A percentile compares a stretch with the other conserved stretches of the same genome.
Conservation (phyloP, 2,888 invertebrate genomes). For the Hymenopus coronatus region DNA sequence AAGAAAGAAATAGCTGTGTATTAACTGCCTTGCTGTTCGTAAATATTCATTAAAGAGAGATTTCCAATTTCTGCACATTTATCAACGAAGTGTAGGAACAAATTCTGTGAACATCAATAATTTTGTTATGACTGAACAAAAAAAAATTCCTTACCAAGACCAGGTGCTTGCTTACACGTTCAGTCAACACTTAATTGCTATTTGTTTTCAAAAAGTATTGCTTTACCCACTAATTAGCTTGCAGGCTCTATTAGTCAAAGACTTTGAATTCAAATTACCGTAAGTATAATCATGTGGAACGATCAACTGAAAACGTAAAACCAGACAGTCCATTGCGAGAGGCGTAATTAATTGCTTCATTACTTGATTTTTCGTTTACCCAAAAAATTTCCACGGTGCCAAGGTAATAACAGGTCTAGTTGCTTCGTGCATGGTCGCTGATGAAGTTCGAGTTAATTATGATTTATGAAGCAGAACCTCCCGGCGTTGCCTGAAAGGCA, state of each 20-base stretch:
- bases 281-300: not conserved
- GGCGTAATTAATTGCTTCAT: not conserved
- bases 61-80: not conserved
- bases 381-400: not conserved
- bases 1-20: not conserved
- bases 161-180: not conserved
- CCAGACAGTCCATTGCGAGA: not conserved
- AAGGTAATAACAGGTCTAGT: not conserved
- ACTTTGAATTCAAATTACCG: not conserved
- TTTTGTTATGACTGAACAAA: not conserved
- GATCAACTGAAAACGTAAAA: not conserved
- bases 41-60: not conserved
- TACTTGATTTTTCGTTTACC: not conserved
- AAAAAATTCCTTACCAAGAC: not conserved
- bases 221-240: not conserved
- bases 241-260: not conserved
- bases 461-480: not conserved
- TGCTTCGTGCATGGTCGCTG: not conserved
- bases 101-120: not conserved
- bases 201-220: not conserved
- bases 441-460: not conserved
- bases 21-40: not conserved
- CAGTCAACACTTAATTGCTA: not conserved
- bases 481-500: not conserved
- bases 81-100: not conserved